These are phyloP conservation scores for Ptilonorhynchus violaceus DNA, from an alignment of 2,113 vertebrate species.

Conservation along the genomic window DNA sequence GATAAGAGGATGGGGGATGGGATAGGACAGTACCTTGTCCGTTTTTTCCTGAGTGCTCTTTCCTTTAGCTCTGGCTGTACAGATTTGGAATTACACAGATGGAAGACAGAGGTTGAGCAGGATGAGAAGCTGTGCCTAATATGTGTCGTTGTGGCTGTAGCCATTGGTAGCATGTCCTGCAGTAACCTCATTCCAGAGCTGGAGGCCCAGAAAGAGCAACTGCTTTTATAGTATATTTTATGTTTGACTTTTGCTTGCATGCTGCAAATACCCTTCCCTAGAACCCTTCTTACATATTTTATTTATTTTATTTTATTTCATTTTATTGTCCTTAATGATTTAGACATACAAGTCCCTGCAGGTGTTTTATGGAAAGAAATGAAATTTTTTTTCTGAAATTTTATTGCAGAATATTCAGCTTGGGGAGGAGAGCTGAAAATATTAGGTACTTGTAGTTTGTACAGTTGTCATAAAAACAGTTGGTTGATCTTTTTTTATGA, in stretches of 20 bases:
- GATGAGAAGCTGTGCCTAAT: background rate
- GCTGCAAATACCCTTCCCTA: background rate
- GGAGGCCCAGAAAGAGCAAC: background rate
- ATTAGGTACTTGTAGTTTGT: background rate
- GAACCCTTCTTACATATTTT: background rate
- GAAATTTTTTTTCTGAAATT: too few relatives aligned
- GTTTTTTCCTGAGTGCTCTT: fast-evolving
- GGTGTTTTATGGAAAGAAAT: background rate
- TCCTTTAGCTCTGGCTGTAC: background rate
- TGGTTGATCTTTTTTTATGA: background rate
- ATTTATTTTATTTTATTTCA: background rate
- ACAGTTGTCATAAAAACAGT: background rate
- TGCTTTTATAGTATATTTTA: background rate
- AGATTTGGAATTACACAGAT: background rate
- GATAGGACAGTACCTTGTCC: background rate
- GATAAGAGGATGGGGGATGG: background rate
- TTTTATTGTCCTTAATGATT: background rate
- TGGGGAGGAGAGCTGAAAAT: background rate
- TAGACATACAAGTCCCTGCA: background rate
- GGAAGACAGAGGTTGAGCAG: background rate
- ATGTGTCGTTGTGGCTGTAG: background rate
- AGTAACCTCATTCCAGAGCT: background rate
- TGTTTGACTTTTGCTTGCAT: background rate
- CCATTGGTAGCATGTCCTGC: background rate
- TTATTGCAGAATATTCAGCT: background rate